phyloP scores from a whole-genome alignment of 1,140 invertebrate genomes.

The Mesaphorura yosii region DNA sequence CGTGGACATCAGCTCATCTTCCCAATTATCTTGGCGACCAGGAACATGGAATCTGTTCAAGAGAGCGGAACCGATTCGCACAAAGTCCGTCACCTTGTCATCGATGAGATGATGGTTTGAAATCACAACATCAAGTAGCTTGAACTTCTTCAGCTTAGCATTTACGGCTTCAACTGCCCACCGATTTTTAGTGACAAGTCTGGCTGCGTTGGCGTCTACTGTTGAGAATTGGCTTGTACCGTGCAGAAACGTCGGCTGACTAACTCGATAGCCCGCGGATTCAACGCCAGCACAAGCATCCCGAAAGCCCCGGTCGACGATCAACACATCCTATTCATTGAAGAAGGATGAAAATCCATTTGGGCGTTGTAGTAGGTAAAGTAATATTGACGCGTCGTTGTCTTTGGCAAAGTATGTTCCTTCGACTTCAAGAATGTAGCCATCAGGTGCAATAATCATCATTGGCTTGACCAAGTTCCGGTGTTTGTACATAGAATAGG shows the following conservation, averaged over 20 bases:
- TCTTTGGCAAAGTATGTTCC: background rate
- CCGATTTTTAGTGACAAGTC: slow-evolving; percentile 34
- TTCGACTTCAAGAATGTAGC: slow-evolving; percentile 12
- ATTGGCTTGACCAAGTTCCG: slow-evolving; percentile 1
- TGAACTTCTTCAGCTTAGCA: slow-evolving; percentile 21
- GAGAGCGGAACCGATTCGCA: slow-evolving; percentile 5
- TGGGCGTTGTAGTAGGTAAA: background rate
- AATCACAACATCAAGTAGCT: slow-evolving; percentile 6
- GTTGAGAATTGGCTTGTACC: slow-evolving; percentile 30
- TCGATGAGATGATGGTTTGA: background rate
- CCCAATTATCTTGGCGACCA: background rate
- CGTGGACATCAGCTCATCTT: no score
- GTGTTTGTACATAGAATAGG: slow-evolving; percentile 9
- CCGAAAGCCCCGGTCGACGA: slow-evolving; percentile 14
- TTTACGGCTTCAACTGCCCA: slow-evolving; percentile 36
- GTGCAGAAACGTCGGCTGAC: slow-evolving; percentile 33
- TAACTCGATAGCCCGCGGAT: background rate
- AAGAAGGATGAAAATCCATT: slow-evolving; percentile 7
- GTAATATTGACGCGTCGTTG: slow-evolving; percentile 15
- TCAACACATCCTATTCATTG: background rate
- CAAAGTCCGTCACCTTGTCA: background rate
- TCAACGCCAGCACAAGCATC: background rate
- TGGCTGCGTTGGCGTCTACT: slow-evolving; percentile 34
- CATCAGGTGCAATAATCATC: slow-evolving; percentile 10
- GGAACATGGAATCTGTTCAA: slow-evolving; percentile 5